Conservation (phyloP, 2,113 vertebrate genomes). For the Bos javanicus region DNA sequence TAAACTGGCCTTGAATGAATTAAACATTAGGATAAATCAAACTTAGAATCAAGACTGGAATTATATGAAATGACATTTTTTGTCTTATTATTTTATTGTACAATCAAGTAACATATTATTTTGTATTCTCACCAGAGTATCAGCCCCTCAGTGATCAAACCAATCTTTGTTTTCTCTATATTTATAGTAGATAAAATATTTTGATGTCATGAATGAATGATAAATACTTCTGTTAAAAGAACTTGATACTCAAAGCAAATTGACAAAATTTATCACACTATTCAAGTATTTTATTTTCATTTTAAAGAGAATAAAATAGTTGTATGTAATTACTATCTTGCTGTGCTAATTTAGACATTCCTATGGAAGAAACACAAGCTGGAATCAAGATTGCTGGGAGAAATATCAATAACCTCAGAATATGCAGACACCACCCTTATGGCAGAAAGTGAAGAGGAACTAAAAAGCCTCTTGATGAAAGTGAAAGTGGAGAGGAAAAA, state of each 20-base stretch:
- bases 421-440: no score
- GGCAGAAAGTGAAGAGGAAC: no score
- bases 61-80: background rate
- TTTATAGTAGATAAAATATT: background rate
- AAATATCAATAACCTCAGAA: no score
- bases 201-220: background rate
- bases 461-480: no score
- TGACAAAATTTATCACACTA: background rate
- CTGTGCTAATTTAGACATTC: background rate
- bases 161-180: background rate
- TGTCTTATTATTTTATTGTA: background rate
- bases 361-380: background rate
- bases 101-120: background rate
- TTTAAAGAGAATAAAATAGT: background rate
- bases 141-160: background rate
- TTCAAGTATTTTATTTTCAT: background rate
- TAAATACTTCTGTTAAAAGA: background rate
- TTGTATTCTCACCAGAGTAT: background rate
- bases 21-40: background rate
- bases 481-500: no score
- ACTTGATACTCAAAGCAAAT: background rate
- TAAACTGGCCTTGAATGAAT: background rate
- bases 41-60: background rate
- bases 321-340: background rate
- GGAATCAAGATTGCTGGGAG: no score